phyloP scores from a whole-genome alignment of 2,888 invertebrate genomes.

The Ornithoptera alexandrae region DNA sequence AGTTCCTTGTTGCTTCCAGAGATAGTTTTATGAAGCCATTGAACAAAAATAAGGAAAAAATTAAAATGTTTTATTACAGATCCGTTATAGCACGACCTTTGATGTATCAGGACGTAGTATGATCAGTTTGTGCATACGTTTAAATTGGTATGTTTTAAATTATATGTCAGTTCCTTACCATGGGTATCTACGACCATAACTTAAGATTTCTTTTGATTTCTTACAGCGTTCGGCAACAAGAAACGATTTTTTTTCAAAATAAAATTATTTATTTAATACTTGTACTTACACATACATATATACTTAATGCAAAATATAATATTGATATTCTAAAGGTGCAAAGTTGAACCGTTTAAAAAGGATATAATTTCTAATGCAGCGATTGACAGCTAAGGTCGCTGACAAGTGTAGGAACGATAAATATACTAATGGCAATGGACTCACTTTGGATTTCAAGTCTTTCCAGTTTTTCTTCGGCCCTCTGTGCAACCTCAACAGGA shows the following conservation, averaged over 20 bases:
- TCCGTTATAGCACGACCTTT: no score
- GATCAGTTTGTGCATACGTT: no score
- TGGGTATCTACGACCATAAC: no score
- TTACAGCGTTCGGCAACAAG: no score
- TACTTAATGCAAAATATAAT: background rate
- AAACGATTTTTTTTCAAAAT: background rate
- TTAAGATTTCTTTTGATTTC: no score
- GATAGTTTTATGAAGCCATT: no score
- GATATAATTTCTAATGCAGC: slow-evolving; percentile 32
- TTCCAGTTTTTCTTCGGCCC: slow-evolving; percentile 80
- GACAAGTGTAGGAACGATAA: slow-evolving; percentile 23
- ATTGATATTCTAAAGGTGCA: slow-evolving; percentile 12
- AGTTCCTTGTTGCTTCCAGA: no score
- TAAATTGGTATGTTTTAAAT: no score
- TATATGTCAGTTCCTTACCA: no score
- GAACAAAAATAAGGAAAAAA: no score
- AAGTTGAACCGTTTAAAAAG: slow-evolving; percentile 25
- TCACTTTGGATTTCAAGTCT: slow-evolving; percentile 86
- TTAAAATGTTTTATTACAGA: no score
- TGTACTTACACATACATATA: background rate
- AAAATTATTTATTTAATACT: background rate
- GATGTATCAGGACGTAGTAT: no score
- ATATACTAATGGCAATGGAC: slow-evolving; percentile 44
- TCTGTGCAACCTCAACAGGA: slow-evolving; percentile 82
- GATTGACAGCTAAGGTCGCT: slow-evolving; percentile 29